phyloP scores from a whole-genome alignment of 2,888 invertebrate species.

The Thymelicus acteon region DNA sequence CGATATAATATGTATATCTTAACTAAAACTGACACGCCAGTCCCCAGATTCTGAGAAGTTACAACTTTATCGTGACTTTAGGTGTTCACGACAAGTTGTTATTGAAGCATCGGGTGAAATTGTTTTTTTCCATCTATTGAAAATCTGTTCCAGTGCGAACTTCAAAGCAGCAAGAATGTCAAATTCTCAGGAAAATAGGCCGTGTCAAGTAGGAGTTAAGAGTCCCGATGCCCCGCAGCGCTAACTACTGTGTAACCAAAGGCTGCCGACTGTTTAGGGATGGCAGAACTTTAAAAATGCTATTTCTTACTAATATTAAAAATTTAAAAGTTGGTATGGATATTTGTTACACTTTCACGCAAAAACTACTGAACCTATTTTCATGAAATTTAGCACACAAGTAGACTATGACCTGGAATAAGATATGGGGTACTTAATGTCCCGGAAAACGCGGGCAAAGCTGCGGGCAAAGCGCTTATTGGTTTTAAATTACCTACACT shows the following conservation, averaged over 20 bases:
- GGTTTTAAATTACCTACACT: too few species aligned
- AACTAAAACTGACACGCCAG: not conserved
- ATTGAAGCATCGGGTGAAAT: constrained; percentile 25
- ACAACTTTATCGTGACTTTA: not conserved
- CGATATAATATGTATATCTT: too few species aligned
- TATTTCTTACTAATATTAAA: not conserved
- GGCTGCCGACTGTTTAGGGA: constrained; percentile 60
- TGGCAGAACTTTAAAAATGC: constrained; percentile 44
- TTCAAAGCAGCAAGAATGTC: constrained; percentile 69
- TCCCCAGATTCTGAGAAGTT: constrained; percentile 1
- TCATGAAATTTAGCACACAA: too few species aligned
- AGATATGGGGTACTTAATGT: too few species aligned
- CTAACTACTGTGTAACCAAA: constrained; percentile 77
- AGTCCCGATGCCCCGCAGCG: constrained; percentile 71
- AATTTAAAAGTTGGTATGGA: too few species aligned
- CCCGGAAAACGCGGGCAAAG: too few species aligned
- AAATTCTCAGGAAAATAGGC: constrained; percentile 74
- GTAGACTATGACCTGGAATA: too few species aligned
- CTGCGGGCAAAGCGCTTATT: too few species aligned
- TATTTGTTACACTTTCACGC: too few species aligned
- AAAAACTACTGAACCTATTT: too few species aligned
- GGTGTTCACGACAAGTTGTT: constrained; percentile 20
- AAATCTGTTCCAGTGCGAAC: constrained; percentile 44
- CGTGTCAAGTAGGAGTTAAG: constrained; percentile 78
- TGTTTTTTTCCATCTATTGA: constrained; percentile 29